Conservation (phyloP, 2,113 vertebrate genomes). For the Chaetorhynchus papuensis region DNA sequence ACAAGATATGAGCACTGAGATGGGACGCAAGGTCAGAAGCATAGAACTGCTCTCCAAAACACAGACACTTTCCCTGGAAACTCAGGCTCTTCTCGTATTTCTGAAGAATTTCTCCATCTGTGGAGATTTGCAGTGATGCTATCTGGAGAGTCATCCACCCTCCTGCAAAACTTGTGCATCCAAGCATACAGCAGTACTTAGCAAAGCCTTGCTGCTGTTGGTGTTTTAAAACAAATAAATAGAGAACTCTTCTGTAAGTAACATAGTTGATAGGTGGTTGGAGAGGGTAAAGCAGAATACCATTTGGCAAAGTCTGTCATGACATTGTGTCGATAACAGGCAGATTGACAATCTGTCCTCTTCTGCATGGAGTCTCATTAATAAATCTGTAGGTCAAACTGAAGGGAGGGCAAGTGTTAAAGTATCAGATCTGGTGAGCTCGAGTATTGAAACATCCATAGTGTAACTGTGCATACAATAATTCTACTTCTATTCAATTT, state of each 20-base stretch:
- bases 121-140: neutral
- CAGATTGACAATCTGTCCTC: neutral
- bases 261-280: neutral
- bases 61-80: neutral
- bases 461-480: neutral
- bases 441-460: rapidly evolving
- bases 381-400: neutral
- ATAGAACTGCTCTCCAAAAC: neutral
- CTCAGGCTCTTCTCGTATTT: neutral
- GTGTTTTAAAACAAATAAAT: neutral
- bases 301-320: neutral
- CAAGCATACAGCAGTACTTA: neutral
- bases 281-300: neutral
- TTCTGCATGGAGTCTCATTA: neutral
- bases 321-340: neutral
- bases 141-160: neutral
- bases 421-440: neutral
- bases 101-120: neutral
- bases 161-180: neutral
- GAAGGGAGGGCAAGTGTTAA: neutral
- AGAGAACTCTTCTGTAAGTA: neutral
- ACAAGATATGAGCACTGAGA: neutral
- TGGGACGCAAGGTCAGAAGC: neutral
- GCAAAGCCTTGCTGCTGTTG: neutral
- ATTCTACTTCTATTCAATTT: neutral